Evolutionary conservation across 2,888 invertebrate species (phyloP).

Genomic region (Orgyia antiqua): DNA sequence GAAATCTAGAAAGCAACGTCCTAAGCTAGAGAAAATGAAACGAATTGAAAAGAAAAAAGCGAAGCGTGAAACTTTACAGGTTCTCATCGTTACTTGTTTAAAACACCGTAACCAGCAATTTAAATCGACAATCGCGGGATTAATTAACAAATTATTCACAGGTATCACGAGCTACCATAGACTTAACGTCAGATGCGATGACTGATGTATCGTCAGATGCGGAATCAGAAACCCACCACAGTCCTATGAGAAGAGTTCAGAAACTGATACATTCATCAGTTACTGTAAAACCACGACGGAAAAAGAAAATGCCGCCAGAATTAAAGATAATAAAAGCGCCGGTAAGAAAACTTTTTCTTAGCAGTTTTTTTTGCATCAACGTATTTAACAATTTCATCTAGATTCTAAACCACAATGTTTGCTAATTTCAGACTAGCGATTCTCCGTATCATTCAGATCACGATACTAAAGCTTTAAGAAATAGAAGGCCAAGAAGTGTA

Average conservation of each 20-base stretch:
- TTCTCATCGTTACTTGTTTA: slow-evolving; percentile 23
- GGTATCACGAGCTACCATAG: slow-evolving; percentile 79
- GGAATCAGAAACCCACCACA: slow-evolving; percentile 70
- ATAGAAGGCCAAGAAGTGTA: slow-evolving; percentile 63
- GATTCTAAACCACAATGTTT: not conserved
- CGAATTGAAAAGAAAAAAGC: slow-evolving; percentile 64
- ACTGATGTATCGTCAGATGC: slow-evolving; percentile 82
- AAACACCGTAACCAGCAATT: too few relatives aligned
- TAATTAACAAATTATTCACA: slow-evolving; percentile 27
- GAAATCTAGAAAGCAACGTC: slow-evolving; percentile 54
- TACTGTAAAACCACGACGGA: slow-evolving; percentile 59
- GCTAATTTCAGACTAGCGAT: slow-evolving; percentile 60
- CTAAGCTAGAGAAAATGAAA: slow-evolving; percentile 63
- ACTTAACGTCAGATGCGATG: slow-evolving; percentile 82
- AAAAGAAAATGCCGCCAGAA: slow-evolving; percentile 76
- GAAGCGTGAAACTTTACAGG: slow-evolving; percentile 78
- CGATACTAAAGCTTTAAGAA: slow-evolving; percentile 52
- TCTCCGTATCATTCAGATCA: slow-evolving; percentile 67
- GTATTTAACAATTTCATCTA: too few relatives aligned
- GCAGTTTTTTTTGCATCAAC: not conserved
- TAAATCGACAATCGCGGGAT: not conserved
- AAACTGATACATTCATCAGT: slow-evolving; percentile 55
- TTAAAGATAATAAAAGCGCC: slow-evolving; percentile 67
- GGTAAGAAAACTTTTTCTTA: slow-evolving; percentile 32
- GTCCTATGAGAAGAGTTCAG: slow-evolving; percentile 63